Base-by-base conservation (phyloP, 2,797 vertebrate species). In the Centropyge bicolor region DNA sequence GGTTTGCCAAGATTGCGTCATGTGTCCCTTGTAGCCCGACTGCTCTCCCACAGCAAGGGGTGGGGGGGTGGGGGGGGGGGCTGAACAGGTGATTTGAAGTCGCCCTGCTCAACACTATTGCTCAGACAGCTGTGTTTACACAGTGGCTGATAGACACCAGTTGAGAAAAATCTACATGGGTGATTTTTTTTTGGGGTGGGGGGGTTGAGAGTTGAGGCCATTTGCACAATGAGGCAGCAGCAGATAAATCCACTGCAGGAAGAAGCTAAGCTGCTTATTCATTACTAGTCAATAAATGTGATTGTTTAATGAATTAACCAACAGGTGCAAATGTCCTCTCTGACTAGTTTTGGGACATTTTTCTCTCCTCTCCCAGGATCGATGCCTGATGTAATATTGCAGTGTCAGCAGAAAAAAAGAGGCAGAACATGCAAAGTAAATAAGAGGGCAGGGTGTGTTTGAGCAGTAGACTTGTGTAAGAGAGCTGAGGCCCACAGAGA, bases 81-180 rank as follows among this genome's bases (percentile, higher is more conserved):
- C n/a, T 17, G 48, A 90, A 90, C 90, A 91, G 91, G 91, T 92
- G 92, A 95, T 65, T n/a, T 52, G 8, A 63, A 81, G 70, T 38
- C 56, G 75, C 83, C 69, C 64, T 61, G 80, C 77, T 88, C 76
- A 31, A 66, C 11, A 60, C 66, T 56, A 49, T 38, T 78, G 52
- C 69, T 54, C 61, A 3, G 61, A 87, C 89, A 93, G 91, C 90
- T 93, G 91, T 93, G 91, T 94, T 94, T 91, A 88, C 88, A 82
- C 86, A 89, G 81, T 14, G 13, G 46, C 82, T 78, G 81, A 89
- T 59, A 76, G 83, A 76, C 80, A 63, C 63, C 54, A 20, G 74
- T 61, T 75, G 71, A 78, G 79, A 83, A 77, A 75, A 61, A 78
- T 73, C 78, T 38, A 70, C 52, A 74, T 31, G 59, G 59, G 52